Percentiles rank a stretch among this genome's conserved stretches.
Evolutionary conservation across 2,888 invertebrate species (phyloP).

Genomic region (Caenorhabditis uteleia): DNA sequence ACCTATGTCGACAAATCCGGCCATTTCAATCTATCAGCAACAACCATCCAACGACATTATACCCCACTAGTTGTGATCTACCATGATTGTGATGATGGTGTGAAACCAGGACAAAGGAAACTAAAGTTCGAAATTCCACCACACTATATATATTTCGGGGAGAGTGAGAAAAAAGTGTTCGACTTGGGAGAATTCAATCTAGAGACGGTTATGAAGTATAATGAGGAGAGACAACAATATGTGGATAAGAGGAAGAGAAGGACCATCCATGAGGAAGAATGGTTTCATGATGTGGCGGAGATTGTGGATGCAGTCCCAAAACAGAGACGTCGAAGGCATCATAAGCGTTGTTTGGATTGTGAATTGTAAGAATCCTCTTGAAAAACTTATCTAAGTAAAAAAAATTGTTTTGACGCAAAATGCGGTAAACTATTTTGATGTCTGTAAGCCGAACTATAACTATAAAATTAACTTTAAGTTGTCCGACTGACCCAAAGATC

Average conservation of each 20-base stretch:
- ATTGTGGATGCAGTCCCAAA: too few species aligned
- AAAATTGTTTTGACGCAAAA: too few species aligned
- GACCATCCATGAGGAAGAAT: neutral
- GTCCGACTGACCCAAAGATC: too few species aligned
- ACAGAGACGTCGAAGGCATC: neutral
- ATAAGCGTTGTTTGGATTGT: neutral
- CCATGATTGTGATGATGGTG: conserved; percentile 54
- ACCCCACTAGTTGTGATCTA: conserved; percentile 25
- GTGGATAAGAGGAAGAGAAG: conserved; percentile 17
- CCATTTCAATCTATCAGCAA: conserved; percentile 14
- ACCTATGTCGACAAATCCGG: conserved; percentile 27
- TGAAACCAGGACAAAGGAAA: conserved; percentile 50
- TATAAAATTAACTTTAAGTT: too few species aligned
- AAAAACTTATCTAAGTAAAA: too few species aligned
- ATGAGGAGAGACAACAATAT: conserved; percentile 36
- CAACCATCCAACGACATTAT: conserved; percentile 12
- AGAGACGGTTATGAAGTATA: conserved; percentile 39
- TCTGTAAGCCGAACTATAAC: too few species aligned
- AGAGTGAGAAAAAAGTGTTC: conserved; percentile 11
- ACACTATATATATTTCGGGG: conserved; percentile 30
- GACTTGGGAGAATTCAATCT: conserved; percentile 41
- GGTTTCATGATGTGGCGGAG: neutral
- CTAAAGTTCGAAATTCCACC: conserved; percentile 46
- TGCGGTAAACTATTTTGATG: too few species aligned
- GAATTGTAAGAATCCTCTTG: neutral